Percentiles rank a stretch among this genome's conserved stretches.
These are phyloP conservation scores for Labrus mixtus DNA, from an alignment of 2,113 vertebrate genomes.

Conservation along the genomic window DNA sequence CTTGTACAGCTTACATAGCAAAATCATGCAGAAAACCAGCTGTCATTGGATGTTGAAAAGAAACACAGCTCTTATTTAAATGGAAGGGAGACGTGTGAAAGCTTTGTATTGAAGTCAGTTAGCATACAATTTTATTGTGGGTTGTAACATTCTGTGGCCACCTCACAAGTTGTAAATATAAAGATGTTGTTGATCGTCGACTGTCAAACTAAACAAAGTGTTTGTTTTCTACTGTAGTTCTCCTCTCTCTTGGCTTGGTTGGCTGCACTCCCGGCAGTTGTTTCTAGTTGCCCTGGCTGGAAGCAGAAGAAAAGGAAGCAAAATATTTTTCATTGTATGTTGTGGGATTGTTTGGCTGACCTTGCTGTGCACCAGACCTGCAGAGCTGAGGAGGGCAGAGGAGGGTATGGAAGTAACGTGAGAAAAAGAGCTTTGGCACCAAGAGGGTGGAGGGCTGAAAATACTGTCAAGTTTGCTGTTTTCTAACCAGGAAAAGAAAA, in stretches of 20 bases:
- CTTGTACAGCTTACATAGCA: not conserved
- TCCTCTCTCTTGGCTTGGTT: conserved; percentile 1
- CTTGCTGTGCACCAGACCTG: not conserved
- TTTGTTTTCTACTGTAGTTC: not conserved
- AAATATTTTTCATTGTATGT: conserved; percentile 17
- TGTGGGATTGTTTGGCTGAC: conserved; percentile 20
- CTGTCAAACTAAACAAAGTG: conserved; percentile 3
- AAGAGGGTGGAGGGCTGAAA: not conserved
- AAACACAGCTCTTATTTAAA: too few relatives aligned
- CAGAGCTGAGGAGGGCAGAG: not conserved
- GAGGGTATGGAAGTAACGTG: not conserved
- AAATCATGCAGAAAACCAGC: not conserved
- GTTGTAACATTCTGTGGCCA: too few relatives aligned
- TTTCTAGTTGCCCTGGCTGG: not conserved
- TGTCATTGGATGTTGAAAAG: not conserved
- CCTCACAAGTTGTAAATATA: not conserved
- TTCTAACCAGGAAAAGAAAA: not conserved
- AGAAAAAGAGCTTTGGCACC: not conserved
- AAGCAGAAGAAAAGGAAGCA: not conserved
- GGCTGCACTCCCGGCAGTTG: not conserved
- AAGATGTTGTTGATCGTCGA: not conserved
- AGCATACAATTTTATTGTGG: too few relatives aligned
- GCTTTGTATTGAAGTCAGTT: too few relatives aligned
- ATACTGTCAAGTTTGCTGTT: not conserved
- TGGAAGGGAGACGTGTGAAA: too few relatives aligned